phyloP scores from a whole-genome alignment of 1,140 invertebrate genomes.

The Neodiprion lecontei region DNA sequence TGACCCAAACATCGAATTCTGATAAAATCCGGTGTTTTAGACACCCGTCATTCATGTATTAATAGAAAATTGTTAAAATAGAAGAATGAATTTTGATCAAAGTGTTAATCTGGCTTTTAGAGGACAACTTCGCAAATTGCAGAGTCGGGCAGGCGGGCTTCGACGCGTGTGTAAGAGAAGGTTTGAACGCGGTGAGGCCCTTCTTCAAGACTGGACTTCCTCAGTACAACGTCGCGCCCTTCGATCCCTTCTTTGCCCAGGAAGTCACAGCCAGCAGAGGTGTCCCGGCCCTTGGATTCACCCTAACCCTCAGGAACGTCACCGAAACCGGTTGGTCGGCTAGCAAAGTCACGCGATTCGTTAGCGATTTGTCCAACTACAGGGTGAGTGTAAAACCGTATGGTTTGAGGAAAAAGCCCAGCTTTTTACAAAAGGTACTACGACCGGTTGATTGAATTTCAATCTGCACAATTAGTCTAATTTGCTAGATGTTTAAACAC shows the following conservation, averaged over 20 bases:
- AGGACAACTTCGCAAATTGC: constrained; percentile 66
- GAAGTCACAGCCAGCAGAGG: constrained; percentile 71
- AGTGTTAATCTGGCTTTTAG: constrained; percentile 26
- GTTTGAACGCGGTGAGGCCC: constrained; percentile 73
- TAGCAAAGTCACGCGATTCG: constrained; percentile 78
- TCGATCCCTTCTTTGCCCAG: constrained; percentile 78
- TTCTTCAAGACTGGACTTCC: constrained; percentile 79
- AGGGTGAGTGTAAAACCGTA: constrained; percentile 42
- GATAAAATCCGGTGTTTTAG: no score
- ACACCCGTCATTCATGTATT: no score
- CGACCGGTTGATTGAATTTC: no score
- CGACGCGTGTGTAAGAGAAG: constrained; percentile 75
- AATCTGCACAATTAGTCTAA: no score
- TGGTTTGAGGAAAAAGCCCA: no score
- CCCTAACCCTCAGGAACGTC: constrained; percentile 74
- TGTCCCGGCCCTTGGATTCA: constrained; percentile 69
- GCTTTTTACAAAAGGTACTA: no score
- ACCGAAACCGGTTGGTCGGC: constrained; percentile 78
- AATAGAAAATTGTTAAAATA: no score
- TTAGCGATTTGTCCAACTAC: constrained; percentile 53
- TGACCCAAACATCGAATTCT: no score
- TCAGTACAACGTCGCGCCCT: constrained; percentile 73
- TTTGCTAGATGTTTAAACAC: no score
- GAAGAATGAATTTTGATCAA: no score
- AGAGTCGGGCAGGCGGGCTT: constrained; percentile 67